A percentile compares a stretch with the other conserved stretches of the same genome.
These are phyloP conservation scores for Chlamydotis undulata DNA, from an alignment of 2,113 vertebrate genomes.

Conservation along the genomic window DNA sequence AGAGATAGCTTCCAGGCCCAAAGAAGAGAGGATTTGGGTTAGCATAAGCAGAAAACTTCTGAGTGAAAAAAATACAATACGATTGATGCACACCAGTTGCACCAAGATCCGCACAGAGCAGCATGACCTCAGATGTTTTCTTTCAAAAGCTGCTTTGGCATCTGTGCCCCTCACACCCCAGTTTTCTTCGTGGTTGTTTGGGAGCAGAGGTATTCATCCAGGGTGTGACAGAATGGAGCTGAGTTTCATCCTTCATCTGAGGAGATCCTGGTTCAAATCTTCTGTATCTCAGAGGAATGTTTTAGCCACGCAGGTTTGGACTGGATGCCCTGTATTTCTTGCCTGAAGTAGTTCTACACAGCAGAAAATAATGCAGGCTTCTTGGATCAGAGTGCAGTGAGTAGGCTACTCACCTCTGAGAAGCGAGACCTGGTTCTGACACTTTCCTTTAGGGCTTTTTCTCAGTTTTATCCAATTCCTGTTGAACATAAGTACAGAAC, in stretches of 20 bases:
- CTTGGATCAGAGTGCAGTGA: not conserved
- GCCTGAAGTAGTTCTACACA: not conserved
- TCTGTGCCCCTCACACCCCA: not conserved
- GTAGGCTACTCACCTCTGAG: not conserved
- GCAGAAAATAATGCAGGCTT: not conserved
- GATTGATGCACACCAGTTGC: not conserved
- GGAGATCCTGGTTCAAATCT: not conserved
- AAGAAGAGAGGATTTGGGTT: not conserved
- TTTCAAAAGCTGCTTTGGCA: not conserved
- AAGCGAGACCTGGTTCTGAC: not conserved
- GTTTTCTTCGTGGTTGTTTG: not conserved
- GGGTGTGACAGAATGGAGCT: not conserved
- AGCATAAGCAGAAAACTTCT: not conserved
- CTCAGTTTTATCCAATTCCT: not conserved
- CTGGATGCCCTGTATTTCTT: not conserved
- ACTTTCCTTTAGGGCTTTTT: not conserved
- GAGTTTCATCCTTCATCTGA: not conserved
- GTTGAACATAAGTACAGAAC: not conserved
- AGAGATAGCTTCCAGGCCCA: not conserved
- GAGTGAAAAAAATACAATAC: not conserved
- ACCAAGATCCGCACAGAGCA: not conserved
- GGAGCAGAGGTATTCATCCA: not conserved
- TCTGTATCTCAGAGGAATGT: not conserved
- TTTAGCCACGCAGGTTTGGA: not conserved
- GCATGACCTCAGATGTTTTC: not conserved